Evolutionary conservation across 2,113 vertebrate species (phyloP).

Genomic region (Lampris megalopsis): DNA sequence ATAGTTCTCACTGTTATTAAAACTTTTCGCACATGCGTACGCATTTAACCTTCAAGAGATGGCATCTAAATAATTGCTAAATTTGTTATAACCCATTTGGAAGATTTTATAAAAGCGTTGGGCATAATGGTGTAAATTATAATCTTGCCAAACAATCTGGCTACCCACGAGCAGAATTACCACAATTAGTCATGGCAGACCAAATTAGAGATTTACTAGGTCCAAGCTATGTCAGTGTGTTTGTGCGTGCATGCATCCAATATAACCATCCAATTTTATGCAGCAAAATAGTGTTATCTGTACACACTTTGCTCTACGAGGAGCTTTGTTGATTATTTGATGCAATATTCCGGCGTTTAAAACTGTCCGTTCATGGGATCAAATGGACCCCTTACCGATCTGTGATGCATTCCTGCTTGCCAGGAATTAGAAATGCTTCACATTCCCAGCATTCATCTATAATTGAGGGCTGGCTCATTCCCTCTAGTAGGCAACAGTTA

Average conservation of each 20-base stretch:
- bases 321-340: neutral
- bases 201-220: neutral
- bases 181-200: neutral
- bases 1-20: neutral
- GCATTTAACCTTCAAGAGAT: no score
- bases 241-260: neutral
- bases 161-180: neutral
- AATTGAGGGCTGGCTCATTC: slow-evolving; percentile 58
- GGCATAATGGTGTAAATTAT: no score
- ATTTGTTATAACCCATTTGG: no score
- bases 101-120: no score
- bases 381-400: slow-evolving; percentile 23
- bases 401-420: slow-evolving; percentile 27
- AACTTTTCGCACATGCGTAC: neutral
- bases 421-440: slow-evolving; percentile 67
- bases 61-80: no score
- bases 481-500: slow-evolving; percentile 26
- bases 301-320: neutral
- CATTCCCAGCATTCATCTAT: slow-evolving; percentile 72
- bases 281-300: neutral
- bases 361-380: slow-evolving; percentile 18
- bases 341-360: slow-evolving; percentile 8
- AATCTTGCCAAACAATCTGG: neutral
- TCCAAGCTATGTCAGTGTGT: neutral
- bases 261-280: neutral